phyloP scores from a whole-genome alignment of 2,888 invertebrate genomes.

The Abrostola tripartita region DNA sequence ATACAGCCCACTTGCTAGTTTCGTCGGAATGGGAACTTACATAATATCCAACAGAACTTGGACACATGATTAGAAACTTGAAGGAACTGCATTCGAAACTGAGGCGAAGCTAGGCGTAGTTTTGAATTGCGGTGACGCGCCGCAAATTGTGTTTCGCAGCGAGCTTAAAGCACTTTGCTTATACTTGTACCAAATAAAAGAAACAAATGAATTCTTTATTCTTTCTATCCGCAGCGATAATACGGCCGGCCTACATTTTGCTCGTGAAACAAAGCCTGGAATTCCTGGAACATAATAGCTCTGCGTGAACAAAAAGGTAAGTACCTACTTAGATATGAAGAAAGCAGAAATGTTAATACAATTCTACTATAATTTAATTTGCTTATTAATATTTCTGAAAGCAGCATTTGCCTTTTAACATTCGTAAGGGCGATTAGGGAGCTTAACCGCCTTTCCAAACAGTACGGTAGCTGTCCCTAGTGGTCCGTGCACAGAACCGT shows the following conservation, averaged over 20 bases:
- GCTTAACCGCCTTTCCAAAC: too few species aligned
- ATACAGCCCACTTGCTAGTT: conserved; percentile 43
- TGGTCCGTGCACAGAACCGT: too few species aligned
- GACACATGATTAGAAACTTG: conserved; percentile 49
- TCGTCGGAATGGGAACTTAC: conserved; percentile 38
- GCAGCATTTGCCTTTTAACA: too few species aligned
- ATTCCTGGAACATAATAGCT: conserved; percentile 39
- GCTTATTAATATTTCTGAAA: too few species aligned
- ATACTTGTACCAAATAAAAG: conserved; percentile 26
- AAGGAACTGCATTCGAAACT: conserved; percentile 41
- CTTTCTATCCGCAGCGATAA: conserved; percentile 25
- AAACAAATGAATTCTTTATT: conserved; percentile 26
- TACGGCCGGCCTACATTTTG: conserved; percentile 43
- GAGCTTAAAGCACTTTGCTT: conserved; percentile 32
- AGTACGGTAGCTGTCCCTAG: too few species aligned
- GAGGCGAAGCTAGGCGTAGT: conserved; percentile 41
- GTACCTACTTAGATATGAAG: conserved; percentile 19
- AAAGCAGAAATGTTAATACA: conserved; percentile 9
- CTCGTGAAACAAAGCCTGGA: conserved; percentile 40
- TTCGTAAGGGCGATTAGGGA: too few species aligned
- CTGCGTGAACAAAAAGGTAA: conserved; percentile 22
- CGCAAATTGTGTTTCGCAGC: conserved; percentile 22
- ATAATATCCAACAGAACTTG: conserved; percentile 46
- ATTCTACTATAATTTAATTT: conserved; percentile 8
- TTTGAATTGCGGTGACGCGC: conserved; percentile 41